Percentiles rank a stretch among this genome's conserved stretches.
Evolutionary conservation across 2,888 invertebrate species (phyloP).

Genomic region (Lochmaea capreae): DNA sequence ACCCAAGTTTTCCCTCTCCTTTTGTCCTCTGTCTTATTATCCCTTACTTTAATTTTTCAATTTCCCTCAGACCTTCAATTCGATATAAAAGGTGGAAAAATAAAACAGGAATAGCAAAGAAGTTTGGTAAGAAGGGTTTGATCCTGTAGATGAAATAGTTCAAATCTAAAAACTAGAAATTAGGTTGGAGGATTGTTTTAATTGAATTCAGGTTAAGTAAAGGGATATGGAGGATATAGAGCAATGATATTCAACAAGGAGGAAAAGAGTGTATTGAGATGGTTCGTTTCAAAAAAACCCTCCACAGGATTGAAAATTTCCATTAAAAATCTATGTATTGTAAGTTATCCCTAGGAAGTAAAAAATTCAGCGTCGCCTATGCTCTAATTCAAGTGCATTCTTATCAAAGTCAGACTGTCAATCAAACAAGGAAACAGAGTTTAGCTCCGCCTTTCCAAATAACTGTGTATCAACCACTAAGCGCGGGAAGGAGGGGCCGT

Average conservation of each 20-base stretch:
- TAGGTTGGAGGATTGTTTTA: too few species aligned
- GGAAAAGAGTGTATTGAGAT: too few species aligned
- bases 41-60: slow-evolving; percentile 19
- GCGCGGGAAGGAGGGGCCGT: slow-evolving; percentile 57
- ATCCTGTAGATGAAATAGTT: neutral
- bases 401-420: slow-evolving; percentile 60
- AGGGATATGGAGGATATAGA: too few species aligned
- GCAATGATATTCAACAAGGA: too few species aligned
- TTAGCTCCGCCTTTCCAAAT: slow-evolving; percentile 53
- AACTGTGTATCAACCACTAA: slow-evolving; percentile 53
- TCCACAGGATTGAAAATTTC: too few species aligned
- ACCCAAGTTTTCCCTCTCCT: too few species aligned
- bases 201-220: too few species aligned
- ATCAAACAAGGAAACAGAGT: slow-evolving; percentile 56
- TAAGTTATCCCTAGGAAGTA: too few species aligned
- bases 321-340: too few species aligned
- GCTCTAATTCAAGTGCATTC: slow-evolving; percentile 52
- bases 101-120: slow-evolving; percentile 2
- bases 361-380: too few species aligned
- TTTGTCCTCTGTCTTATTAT: neutral
- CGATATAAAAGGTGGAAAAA: slow-evolving; percentile 25
- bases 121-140: neutral
- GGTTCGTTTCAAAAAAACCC: too few species aligned
- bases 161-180: too few species aligned
- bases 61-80: slow-evolving; percentile 9